Evolutionary conservation across 2,797 vertebrate genomes (phyloP).

Genomic region (Sebastes taczanowskii): DNA sequence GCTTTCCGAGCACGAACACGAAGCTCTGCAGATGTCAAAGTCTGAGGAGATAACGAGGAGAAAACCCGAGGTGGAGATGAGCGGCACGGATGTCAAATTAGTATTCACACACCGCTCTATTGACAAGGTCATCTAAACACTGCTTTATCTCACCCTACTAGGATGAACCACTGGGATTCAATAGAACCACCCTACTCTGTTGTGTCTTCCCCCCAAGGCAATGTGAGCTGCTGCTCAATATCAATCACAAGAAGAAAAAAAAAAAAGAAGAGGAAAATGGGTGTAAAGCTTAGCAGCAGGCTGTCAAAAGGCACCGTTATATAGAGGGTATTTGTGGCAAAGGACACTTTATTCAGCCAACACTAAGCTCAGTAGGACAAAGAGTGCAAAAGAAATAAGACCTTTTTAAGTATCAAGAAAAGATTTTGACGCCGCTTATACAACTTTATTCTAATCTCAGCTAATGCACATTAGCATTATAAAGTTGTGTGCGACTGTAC

Average conservation of each 20-base stretch:
- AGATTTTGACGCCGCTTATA: background rate
- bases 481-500: slow-evolving; percentile 28
- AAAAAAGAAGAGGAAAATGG: slow-evolving; percentile 16
- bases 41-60: slow-evolving; percentile 52
- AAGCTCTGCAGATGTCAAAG: slow-evolving; percentile 54
- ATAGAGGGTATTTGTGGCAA: slow-evolving; percentile 37
- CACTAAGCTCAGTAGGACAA: slow-evolving; percentile 26
- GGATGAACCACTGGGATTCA: slow-evolving; percentile 53
- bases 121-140: slow-evolving; percentile 75
- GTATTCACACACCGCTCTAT: slow-evolving; percentile 57
- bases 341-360: slow-evolving; percentile 39
- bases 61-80: slow-evolving; percentile 43
- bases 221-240: slow-evolving; percentile 44
- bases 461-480: slow-evolving; percentile 20
- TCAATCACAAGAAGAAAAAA: slow-evolving; percentile 17
- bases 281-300: slow-evolving; percentile 39
- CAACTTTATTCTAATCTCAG: slow-evolving; percentile 33
- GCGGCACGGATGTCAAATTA: slow-evolving; percentile 55
- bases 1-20: slow-evolving; percentile 40
- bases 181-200: slow-evolving; percentile 36
- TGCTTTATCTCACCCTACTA: slow-evolving; percentile 50
- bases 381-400: slow-evolving; percentile 19
- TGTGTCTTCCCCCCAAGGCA: slow-evolving; percentile 40
- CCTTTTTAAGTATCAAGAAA: slow-evolving; percentile 6
- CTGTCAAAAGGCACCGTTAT: slow-evolving; percentile 33